Evolutionary conservation across 2,888 invertebrate species (phyloP), one percentile per base, ranked within the genome.

Genomic region (Linnaemya tessellans): DNA sequence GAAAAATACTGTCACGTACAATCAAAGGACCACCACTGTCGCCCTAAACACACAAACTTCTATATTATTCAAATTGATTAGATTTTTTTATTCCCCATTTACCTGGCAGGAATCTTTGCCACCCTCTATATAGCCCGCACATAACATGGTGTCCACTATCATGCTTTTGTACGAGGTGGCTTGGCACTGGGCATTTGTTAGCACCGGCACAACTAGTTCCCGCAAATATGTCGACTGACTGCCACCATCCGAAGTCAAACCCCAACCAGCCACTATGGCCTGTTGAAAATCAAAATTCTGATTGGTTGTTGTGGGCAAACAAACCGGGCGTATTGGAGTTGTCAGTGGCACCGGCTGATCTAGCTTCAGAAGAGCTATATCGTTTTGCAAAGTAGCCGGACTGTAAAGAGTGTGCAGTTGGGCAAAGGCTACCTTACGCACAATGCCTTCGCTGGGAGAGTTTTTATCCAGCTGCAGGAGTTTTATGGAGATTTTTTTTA

Each of bases 21-120:
- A 89, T 89, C 20, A 92, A 87, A 5, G 92, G 92, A 73, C 92
- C 92, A 51, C 92, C 92, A 77, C 92, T 92, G 87, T 92, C 92
- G 68, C 92, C 92, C 92, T 92, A 70, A 49, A 65, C 2, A 41
- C 13, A 20, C 3, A 5, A 46, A 20, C 7, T 51, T 18, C 38
- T 18, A 51, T 0, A 20, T 30, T 51, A 51, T 9, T 51, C 9
- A 9, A 20, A 1, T 20, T 51, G 51, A 51, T 5, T 22, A 2
- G 18, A 3, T 65, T 15, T 46, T n/a, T 15, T 4, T 18, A 1
- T 13, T 15, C 3, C 2, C 15, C 15, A 56, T 30, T 70, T 51
- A 92, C 92, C 90, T 92, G 92, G 80, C 92, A 92, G 49, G 92
- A 91, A 88, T 92, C 92, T 75, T 87, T 89, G 46, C 92, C 92